These are phyloP conservation scores for Drosophila pruinosa DNA, from an alignment of 1,140 invertebrate species.

Conservation along the genomic window DNA sequence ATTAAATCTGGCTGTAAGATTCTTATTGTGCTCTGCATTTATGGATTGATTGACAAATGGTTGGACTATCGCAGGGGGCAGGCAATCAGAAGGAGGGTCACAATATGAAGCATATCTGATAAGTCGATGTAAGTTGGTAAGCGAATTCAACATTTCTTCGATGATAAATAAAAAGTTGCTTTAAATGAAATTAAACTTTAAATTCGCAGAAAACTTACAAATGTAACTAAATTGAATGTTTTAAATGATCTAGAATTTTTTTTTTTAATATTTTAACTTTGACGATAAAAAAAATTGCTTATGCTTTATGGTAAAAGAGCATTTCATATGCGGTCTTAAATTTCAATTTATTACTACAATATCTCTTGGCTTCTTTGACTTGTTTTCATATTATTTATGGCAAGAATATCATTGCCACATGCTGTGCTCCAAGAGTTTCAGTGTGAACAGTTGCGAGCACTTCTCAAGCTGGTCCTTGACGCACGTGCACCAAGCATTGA, in stretches of 20 bases:
- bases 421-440: constrained; percentile 23
- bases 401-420: constrained; percentile 36
- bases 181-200: no score
- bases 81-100: neutral
- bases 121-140: neutral
- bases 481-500: constrained; percentile 19
- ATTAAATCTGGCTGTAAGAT: constrained; percentile 40
- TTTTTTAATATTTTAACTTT: no score
- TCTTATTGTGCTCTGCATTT: constrained; percentile 30
- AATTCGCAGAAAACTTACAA: no score
- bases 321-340: neutral
- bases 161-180: neutral
- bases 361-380: constrained; percentile 5
- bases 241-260: no score
- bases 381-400: constrained; percentile 43
- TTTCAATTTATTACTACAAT: neutral
- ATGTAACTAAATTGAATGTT: no score
- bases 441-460: constrained; percentile 13
- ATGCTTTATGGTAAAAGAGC: no score
- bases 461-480: constrained; percentile 18
- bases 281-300: no score
- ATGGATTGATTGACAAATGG: constrained; percentile 43
- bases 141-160: no score
- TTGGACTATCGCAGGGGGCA: neutral
- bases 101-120: neutral